Percentiles rank a stretch among this genome's conserved stretches.
These are phyloP conservation scores for Fragum whitleyi DNA, from an alignment of 2,888 invertebrate genomes.

Conservation along the genomic window DNA sequence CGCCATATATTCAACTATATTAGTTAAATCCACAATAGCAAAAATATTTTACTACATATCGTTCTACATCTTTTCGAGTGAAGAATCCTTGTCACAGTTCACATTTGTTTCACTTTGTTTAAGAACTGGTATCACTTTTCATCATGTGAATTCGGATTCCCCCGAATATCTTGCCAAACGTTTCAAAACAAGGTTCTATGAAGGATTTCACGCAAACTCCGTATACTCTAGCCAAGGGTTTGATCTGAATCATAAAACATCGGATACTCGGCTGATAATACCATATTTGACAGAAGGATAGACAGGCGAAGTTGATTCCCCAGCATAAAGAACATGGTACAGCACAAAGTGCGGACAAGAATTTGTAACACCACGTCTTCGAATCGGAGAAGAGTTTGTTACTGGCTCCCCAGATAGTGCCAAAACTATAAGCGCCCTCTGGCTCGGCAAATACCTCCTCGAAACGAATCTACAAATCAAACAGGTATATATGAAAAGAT, in stretches of 20 bases:
- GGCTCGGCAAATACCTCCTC: constrained; percentile 79
- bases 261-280: constrained; percentile 59
- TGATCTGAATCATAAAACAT: constrained; percentile 60
- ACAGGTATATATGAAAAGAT: no score
- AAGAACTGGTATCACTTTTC: constrained; percentile 32
- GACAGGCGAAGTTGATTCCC: constrained; percentile 82
- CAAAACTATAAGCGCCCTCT: constrained; percentile 84
- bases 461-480: constrained; percentile 86
- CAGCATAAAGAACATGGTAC: constrained; percentile 89
- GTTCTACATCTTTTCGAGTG: no score
- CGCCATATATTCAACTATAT: no score
- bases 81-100: no score
- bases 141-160: constrained; percentile 56
- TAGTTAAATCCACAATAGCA: no score
- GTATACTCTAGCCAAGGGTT: constrained; percentile 52
- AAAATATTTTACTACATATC: no score
- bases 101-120: background rate
- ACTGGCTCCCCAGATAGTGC: constrained; percentile 88
- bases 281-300: constrained; percentile 87
- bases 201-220: constrained; percentile 57
- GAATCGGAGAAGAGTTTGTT: constrained; percentile 86
- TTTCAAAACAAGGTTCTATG: constrained; percentile 66
- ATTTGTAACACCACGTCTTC: constrained; percentile 89
- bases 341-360: constrained; percentile 89
- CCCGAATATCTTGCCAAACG: constrained; percentile 61